Evolutionary conservation across 2,113 vertebrate species (phyloP).

Genomic region (Epinephelus fuscoguttatus): DNA sequence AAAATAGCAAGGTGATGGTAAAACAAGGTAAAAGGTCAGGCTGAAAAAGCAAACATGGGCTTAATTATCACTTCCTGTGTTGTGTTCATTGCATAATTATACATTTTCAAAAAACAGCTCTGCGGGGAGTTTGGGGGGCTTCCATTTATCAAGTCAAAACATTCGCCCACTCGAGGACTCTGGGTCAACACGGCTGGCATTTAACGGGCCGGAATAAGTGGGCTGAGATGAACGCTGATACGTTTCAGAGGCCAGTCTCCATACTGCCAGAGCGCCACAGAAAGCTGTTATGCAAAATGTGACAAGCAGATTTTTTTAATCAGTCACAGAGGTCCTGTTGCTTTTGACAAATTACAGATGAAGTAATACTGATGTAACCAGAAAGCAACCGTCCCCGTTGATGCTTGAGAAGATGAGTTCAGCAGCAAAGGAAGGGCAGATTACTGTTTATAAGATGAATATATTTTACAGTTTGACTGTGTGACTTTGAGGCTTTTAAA

Average conservation of each 20-base stretch:
- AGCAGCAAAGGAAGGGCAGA: neutral
- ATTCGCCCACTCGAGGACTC: constrained; percentile 34
- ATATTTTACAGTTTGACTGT: neutral
- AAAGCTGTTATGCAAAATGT: neutral
- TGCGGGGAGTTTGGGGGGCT: constrained; percentile 3
- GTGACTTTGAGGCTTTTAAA: neutral
- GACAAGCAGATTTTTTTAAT: neutral
- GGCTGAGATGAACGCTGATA: constrained; percentile 27
- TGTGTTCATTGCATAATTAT: constrained; percentile 42
- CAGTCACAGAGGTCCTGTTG: neutral
- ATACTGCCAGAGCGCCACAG: neutral
- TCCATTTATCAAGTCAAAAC: constrained; percentile 64
- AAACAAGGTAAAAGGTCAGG: constrained; percentile 8
- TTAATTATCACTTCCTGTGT: constrained; percentile 50
- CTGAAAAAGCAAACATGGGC: neutral
- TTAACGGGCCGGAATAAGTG: constrained; percentile 42
- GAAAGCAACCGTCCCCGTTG: neutral
- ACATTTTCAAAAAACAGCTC: constrained; percentile 10
- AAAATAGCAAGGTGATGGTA: neutral
- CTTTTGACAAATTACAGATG: constrained; percentile 21
- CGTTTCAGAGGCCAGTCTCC: constrained; percentile 9
- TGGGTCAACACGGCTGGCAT: constrained; percentile 37
- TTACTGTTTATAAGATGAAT: neutral
- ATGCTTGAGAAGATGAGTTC: neutral
- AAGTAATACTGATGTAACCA: neutral